Evolutionary conservation across 2,888 invertebrate species (phyloP), one percentile per base, ranked within the genome.

Genomic region (Danaus chrysippus): DNA sequence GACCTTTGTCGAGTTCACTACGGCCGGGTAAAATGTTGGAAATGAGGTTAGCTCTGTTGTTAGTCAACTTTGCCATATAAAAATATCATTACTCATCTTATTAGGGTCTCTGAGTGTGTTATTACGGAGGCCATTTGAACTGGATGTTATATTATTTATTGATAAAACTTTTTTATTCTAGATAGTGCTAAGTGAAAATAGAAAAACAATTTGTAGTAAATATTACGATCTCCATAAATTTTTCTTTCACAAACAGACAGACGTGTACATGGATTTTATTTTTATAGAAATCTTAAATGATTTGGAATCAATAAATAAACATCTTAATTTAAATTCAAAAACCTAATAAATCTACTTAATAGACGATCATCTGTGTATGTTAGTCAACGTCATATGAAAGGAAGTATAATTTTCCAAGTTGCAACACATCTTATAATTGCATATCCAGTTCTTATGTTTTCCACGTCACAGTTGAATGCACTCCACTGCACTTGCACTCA

Each of bases 401-500:
- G 23, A n/a, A 49, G 17, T 49, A 17, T 9, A 17, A 49, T 49
- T 49, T 49, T 49, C 17, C 49, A 17, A 17, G 17, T 49, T 49
- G 17, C 54, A 54, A 57, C 13, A 57, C 43, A 62, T 56, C 17
- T 49, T 62, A n/a, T 54, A 62, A 65, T 63, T 56, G 59, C 46
- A 54, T 62, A 62, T 60, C 60, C 62, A 65, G n/a, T 43, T 15
- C 43, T 17, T 42, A 56, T n/a, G 19, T 11, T 17, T 17, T 15
- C 15, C 6, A 56, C 56, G 52, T 55, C 52, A 43, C 53, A 60
- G 67, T 67, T 67, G 67, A 67, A 68, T 68, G 63, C 65, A 70
- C 71, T 71, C 70, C 74, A 75, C 72, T 76, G 76, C 76, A 74
- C 72, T 73, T 71, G 71, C 69, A 73, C 71, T 69, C 68, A 74